These are phyloP conservation scores for Zosterops hypoxanthus DNA, from an alignment of 2,113 vertebrate genomes.

Conservation along the genomic window DNA sequence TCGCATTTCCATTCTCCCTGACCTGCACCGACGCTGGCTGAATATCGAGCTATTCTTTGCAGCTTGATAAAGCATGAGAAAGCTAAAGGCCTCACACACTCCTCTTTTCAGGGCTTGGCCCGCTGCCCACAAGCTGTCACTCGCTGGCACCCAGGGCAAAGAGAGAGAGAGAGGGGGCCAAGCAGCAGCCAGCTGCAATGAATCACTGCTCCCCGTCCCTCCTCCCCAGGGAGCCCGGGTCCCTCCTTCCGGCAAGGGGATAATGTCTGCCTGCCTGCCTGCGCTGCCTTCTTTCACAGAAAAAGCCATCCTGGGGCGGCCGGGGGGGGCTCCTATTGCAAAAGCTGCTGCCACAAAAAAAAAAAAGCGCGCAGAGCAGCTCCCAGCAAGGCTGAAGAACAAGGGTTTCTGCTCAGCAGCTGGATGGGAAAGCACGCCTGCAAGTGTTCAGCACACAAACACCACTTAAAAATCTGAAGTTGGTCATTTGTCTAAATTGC, in stretches of 20 bases:
- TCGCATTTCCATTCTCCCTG: constrained; percentile 54
- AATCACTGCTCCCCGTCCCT: constrained; percentile 31
- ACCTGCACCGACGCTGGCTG: constrained; percentile 56
- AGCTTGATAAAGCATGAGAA: constrained; percentile 75
- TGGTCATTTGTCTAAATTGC: constrained; percentile 1
- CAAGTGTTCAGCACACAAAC: constrained; percentile 11
- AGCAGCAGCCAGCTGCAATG: constrained; percentile 68
- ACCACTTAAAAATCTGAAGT: not conserved
- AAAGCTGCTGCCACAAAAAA: constrained; percentile 1
- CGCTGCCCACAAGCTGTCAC: constrained; percentile 69
- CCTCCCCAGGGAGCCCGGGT: constrained; percentile 44
- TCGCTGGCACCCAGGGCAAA: constrained; percentile 69
- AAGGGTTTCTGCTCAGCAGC: constrained; percentile 15
- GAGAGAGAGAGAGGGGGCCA: constrained; percentile 47
- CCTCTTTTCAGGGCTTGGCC: constrained; percentile 70
- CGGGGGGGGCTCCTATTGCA: not conserved
- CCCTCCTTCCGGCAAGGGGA: constrained; percentile 63
- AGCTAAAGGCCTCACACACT: constrained; percentile 72
- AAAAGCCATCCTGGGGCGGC: not conserved
- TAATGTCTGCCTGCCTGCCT: constrained; percentile 30
- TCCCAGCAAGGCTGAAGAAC: not conserved
- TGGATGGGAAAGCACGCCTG: not conserved
- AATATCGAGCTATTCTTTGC: constrained; percentile 72
- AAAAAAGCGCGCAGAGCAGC: not conserved
- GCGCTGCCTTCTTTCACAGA: not conserved